Evolutionary conservation across 1,140 invertebrate genomes (phyloP), one percentile per base, ranked within the genome.

Genomic region (Tetramorium simillimum): DNA sequence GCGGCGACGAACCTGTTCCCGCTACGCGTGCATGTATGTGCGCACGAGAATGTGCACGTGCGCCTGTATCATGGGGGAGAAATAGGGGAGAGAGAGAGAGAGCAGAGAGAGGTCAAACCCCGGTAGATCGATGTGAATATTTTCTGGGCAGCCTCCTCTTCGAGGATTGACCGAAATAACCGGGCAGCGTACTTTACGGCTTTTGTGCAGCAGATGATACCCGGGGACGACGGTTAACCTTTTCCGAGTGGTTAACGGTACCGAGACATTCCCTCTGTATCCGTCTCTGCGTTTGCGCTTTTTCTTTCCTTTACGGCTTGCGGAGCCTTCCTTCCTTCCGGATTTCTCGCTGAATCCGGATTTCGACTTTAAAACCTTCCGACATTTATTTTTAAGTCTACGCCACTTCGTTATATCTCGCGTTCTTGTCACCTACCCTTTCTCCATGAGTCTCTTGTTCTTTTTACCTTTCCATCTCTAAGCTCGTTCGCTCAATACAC

Each of bases 41-140:
- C 40, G 12, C 16, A 21, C 18, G 28, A 46, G 33, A n/a, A 43
- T 28, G 46, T 18, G 16, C 12, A n/a, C 37, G 60, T 56, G 51
- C 28, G 49, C 40, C 70, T 37, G 24, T 21, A n/a, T 65, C 24
- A 80, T 28, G 53, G 3, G 6, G 24, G 33, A 43, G 67, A 84
- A 53, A 75, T 53, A 78, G 37, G 56, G 56, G 16, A 28, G 28
- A 28, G 28, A 28, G 33, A 33, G 33, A 4, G 33, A 33, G 33
- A 3, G 33, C 33, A 4, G 60, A 69, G 75, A 62, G 84, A 84
- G 86, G 86, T 89, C 88, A 75, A 67, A 33, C 33, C 3, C 69
- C 28, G 62, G 49, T 88, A 89, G 90, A 92, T 92, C 90, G 92
- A 92, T 92, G 86, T 86, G 91, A 92, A 92, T 92, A 92, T 92